Base-by-base conservation (phyloP, 2,113 vertebrate species). In the Onychostoma macrolepis region DNA sequence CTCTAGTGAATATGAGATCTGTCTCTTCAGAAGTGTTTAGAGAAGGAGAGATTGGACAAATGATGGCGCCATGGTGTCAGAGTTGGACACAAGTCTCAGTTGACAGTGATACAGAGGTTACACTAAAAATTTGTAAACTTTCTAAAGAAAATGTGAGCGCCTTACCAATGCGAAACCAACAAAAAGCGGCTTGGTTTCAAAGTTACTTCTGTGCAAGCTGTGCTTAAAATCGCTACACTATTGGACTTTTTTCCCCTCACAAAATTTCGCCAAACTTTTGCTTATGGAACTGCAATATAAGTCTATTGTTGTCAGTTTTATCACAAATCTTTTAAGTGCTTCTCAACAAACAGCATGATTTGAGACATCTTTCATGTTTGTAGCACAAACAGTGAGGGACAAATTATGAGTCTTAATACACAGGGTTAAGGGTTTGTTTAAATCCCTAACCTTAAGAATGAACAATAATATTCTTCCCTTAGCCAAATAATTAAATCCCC, bases 1-100 rank as follows among this genome's bases (percentile, higher is more conserved):
- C 91, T 89, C 86, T 90, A 72, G 88, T 92, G 87, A 82, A 92
- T 92, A 90, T 89, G 74, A 36, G 87, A 76, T 86, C 58, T 15
- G 28, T 86, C 84, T 90, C 48, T 41, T 72, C 69, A 5, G 30
- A 58, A 78, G 43, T 79, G 84, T 75, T 65, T 80, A 45, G 84
- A 87, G 82, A 88, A 86, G 82, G 4, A 83, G 63, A 86, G 38
- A 88, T 72, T 78, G 80, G 72, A 79, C 0, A 2, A 26, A 74
- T 41, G 79, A 88, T 67, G 8, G 76, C 21, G 26, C 21, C 4
- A 36, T 28, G 6, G 43, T 5, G 6, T 21, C 77, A 26, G 63
- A 50, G 45, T 63, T 53, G 75, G 24, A 58, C 84, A 61, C 43
- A 19, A 65, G 10, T 79, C 28, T 4, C 2, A 6, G 13, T 15